phyloP scores from a whole-genome alignment of 1,140 invertebrate genomes.

The Lutraria rhynchaena region DNA sequence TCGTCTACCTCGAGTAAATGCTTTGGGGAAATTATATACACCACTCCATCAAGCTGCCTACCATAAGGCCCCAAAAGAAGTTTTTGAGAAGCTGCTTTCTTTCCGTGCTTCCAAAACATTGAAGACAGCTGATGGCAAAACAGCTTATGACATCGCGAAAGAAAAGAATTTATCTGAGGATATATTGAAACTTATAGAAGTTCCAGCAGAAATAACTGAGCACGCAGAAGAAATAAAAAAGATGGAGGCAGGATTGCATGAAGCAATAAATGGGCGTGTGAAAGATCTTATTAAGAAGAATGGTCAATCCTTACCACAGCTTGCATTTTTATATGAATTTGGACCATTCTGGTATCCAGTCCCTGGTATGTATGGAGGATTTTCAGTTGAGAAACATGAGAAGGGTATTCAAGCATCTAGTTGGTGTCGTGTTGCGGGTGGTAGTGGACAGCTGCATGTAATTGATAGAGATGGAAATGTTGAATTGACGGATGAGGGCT shows the following conservation, averaged over 20 bases:
- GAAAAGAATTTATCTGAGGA: not conserved
- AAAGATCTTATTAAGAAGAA: constrained; percentile 43
- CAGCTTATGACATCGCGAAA: constrained; percentile 44
- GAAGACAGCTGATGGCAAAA: constrained; percentile 27
- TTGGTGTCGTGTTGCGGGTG: constrained; percentile 53
- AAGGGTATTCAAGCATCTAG: constrained; percentile 50
- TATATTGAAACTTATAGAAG: constrained; percentile 27
- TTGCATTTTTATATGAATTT: constrained; percentile 38
- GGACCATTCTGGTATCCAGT: constrained; percentile 47
- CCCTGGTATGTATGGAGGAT: constrained; percentile 58
- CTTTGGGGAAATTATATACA: constrained; percentile 13
- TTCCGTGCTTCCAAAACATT: not conserved
- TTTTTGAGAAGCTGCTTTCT: constrained; percentile 3
- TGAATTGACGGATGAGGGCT: constrained; percentile 27
- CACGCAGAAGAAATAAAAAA: constrained; percentile 28
- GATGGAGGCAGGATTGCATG: constrained; percentile 50
- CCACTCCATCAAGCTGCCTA: constrained; percentile 39
- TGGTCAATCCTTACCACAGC: constrained; percentile 51
- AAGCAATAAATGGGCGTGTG: constrained; percentile 35
- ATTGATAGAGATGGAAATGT: constrained; percentile 53
- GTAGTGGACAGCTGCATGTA: constrained; percentile 49
- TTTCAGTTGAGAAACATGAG: constrained; percentile 9
- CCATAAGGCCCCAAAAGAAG: not conserved
- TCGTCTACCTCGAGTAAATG: not conserved
- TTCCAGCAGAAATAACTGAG: constrained; percentile 34